Percentiles rank a stretch among this genome's conserved stretches.
Evolutionary conservation across 2,113 vertebrate species (phyloP).

Genomic region (Trichomycterus rosablanca): DNA sequence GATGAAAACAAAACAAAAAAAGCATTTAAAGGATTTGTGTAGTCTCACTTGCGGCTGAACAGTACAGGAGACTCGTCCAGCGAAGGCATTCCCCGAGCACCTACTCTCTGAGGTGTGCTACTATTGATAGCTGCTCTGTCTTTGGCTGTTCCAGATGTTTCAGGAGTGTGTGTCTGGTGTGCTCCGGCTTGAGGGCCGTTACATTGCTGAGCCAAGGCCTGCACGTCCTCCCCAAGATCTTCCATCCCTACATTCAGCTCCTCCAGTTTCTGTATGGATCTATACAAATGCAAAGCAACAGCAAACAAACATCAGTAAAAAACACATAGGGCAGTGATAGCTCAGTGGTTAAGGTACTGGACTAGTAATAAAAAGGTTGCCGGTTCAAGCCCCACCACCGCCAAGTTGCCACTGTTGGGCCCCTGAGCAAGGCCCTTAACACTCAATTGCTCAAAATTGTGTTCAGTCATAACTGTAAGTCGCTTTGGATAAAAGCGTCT

Average conservation of each 20-base stretch:
- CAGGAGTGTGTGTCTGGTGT: conserved; percentile 51
- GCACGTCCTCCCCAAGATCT: conserved; percentile 76
- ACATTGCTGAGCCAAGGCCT: conserved; percentile 73
- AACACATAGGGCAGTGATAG: neutral
- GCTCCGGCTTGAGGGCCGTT: conserved; percentile 66
- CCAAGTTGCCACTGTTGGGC: too few relatives aligned
- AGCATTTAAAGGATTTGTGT: neutral
- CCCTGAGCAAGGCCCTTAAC: too few relatives aligned
- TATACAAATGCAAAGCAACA: conserved; percentile 46
- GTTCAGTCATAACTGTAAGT: too few relatives aligned
- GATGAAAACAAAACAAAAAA: conserved; percentile 23
- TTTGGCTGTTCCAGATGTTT: conserved; percentile 53
- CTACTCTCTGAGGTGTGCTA: conserved; percentile 76
- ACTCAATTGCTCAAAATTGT: too few relatives aligned
- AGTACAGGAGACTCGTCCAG: conserved; percentile 79
- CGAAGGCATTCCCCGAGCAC: conserved; percentile 67
- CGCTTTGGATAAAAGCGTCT: too few relatives aligned
- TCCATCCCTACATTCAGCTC: conserved; percentile 93
- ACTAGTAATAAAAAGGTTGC: too few relatives aligned
- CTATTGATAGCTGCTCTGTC: conserved; percentile 57
- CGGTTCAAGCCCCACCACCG: too few relatives aligned
- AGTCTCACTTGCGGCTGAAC: conserved; percentile 69
- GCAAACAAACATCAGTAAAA: neutral
- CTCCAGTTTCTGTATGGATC: conserved; percentile 94
- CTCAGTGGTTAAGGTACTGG: too few relatives aligned